Evolutionary conservation across 2,797 vertebrate species (phyloP).

Genomic region (Pangasius sanitwongsei): DNA sequence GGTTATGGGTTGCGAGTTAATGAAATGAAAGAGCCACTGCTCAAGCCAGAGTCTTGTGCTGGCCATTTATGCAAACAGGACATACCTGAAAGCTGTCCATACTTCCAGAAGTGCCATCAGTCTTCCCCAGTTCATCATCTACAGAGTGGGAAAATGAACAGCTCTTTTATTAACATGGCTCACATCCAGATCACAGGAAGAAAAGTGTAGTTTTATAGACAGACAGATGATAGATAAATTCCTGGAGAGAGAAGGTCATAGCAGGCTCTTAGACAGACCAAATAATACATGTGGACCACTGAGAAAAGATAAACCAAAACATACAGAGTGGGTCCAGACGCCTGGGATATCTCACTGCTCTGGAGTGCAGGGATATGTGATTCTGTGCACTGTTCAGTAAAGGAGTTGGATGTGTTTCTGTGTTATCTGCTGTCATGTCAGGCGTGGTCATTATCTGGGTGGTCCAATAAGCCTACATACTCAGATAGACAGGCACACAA

Average conservation of each 20-base stretch:
- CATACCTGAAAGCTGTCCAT: conserved; percentile 93
- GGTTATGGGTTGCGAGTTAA: background rate
- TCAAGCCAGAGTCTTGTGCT: background rate
- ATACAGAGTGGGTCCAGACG: background rate
- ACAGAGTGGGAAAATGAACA: conserved; percentile 48
- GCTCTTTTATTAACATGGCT: conserved; percentile 10
- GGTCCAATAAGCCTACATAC: conserved; percentile 28
- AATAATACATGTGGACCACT: conserved; percentile 12
- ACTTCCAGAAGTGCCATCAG: conserved; percentile 88
- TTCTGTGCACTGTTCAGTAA: background rate
- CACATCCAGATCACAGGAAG: conserved; percentile 39
- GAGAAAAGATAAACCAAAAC: conserved; percentile 13
- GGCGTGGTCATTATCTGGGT: conserved; percentile 23
- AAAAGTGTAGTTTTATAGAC: background rate
- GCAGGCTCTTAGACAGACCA: background rate
- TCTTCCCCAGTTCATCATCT: conserved; percentile 94
- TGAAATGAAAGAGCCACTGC: background rate
- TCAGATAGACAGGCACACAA: conserved; percentile 47
- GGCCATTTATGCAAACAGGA: conserved; percentile 34
- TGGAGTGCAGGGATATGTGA: background rate
- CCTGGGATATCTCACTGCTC: conserved; percentile 12
- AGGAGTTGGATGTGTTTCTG: conserved; percentile 15
- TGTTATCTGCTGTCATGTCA: conserved; percentile 27
- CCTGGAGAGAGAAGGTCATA: conserved; percentile 4
- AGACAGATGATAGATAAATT: conserved; percentile 3